phyloP scores from a whole-genome alignment of 2,888 invertebrate genomes.

The Coelopa pilipes region DNA sequence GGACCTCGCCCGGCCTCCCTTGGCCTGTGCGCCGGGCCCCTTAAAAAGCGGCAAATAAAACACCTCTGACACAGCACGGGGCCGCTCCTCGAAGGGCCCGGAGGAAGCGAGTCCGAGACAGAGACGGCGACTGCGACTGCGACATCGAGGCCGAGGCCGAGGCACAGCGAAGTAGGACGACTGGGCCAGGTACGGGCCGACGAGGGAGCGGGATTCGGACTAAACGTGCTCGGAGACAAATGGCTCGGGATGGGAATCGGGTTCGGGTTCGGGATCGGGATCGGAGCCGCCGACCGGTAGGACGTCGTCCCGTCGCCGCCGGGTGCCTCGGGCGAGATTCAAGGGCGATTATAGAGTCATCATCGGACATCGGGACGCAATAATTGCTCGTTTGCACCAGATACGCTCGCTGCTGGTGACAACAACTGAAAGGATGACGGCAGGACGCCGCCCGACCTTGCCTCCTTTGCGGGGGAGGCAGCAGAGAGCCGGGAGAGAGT shows the following conservation, averaged over 20 bases:
- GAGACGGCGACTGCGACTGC: neutral
- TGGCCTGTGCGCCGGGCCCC: constrained; percentile 5
- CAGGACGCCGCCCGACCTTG: neutral
- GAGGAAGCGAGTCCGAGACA: neutral
- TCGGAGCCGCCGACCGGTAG: neutral
- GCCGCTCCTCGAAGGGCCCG: neutral
- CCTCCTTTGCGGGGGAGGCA: neutral
- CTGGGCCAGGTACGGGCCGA: neutral
- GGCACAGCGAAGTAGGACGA: neutral
- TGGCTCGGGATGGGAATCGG: neutral
- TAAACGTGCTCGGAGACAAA: constrained; percentile 31
- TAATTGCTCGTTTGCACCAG: constrained; percentile 29
- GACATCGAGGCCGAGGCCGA: neutral
- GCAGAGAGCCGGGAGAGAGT: neutral
- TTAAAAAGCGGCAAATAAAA: constrained; percentile 37
- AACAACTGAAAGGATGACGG: constrained; percentile 25
- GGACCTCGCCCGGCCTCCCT: neutral
- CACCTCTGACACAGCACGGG: constrained; percentile 32
- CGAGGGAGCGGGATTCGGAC: neutral
- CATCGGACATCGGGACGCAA: constrained; percentile 21
- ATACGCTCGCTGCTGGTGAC: constrained; percentile 18
- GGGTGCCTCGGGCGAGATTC: constrained; percentile 16
- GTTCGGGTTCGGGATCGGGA: too few relatives aligned
- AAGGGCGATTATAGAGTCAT: constrained; percentile 33
- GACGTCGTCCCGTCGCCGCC: neutral